A percentile compares a stretch with the other conserved stretches of the same genome.
phyloP scores from a whole-genome alignment of 2,797 vertebrate genomes.

The Hephaestus fuliginosus region DNA sequence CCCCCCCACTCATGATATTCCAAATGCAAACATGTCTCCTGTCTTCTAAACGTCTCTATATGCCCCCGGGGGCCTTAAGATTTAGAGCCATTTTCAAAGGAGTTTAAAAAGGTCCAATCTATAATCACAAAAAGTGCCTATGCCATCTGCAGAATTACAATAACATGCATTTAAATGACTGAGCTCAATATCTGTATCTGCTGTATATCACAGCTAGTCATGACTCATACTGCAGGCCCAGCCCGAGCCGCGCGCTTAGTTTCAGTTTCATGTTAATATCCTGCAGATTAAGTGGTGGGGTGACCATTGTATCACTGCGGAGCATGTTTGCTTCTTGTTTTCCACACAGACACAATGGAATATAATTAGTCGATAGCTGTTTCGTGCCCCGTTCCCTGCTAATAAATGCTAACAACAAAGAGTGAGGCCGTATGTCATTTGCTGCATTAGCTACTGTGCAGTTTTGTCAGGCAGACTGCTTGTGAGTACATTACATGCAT shows the following conservation, averaged over 20 bases:
- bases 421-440: conserved; percentile 75
- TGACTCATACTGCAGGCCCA: conserved; percentile 61
- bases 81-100: conserved; percentile 52
- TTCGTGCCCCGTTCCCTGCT: conserved; percentile 52
- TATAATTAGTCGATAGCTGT: conserved; percentile 66
- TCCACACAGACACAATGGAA: conserved; percentile 55
- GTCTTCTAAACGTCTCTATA: conserved; percentile 38
- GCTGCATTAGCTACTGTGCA: conserved; percentile 65
- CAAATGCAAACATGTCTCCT: conserved; percentile 54
- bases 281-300: conserved; percentile 61
- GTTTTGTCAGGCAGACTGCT: conserved; percentile 68
- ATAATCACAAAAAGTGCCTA: conserved; percentile 66
- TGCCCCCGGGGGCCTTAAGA: conserved; percentile 26
- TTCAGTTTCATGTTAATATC: conserved; percentile 59
- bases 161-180: conserved; percentile 66
- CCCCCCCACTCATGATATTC: conserved; percentile 28
- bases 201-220: conserved; percentile 59
- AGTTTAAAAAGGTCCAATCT: conserved; percentile 61
- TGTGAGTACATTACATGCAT: conserved; percentile 78
- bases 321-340: conserved; percentile 56
- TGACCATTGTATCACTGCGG: conserved; percentile 43
- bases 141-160: conserved; percentile 67
- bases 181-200: conserved; percentile 52
- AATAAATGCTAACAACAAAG: conserved; percentile 77
- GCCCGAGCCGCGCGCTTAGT: background rate